Evolutionary conservation across 2,113 vertebrate species (phyloP), one percentile per base, ranked within the genome.

Genomic region (Ardeotis arabs): DNA sequence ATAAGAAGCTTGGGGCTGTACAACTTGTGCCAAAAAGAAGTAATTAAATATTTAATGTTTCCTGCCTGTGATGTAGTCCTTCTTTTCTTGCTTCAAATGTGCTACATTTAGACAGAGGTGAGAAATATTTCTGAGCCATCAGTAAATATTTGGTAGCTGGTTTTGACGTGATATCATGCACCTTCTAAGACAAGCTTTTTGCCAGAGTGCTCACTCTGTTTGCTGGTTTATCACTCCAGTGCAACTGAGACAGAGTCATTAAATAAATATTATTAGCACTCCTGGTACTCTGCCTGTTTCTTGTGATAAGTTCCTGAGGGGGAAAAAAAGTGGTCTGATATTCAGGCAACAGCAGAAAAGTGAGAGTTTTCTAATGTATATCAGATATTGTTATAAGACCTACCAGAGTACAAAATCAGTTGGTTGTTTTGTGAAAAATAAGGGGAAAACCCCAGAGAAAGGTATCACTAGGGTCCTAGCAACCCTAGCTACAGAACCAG

Each of bases 11-110:
- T 5, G 4, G 77, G 81, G 55, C 75, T 95, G 55, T 83, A 67
- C 55, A 86, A 27, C 47, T 94, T 78, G 63, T 95, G 83, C 94
- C 89, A 97, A 97, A 93, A 87, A 88, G 52, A 92, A 69, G 76
- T 90, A 97, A 97, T 96, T 97, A 92, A 83, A 76, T 93, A 97
- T 97, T 97, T 96, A 97, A 96, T 85, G 83, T 97, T 98, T 98
- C 96, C 95, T 97, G 84, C 37, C 90, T 97, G 70, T 97, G 90
- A 97, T 96, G 37, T 78, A 90, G 67, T 90, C 64, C 39, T 20
- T 91, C 67, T 96, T 97, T 95, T 94, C 96, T 97, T 95, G 76
- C 82, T 96, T 96, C 84, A 94, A 87, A 97, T 96, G 82, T 96
- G 62, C 91, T 97, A 92, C 25, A 6, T 97, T 98, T 96, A 93